Evolutionary conservation across 2,797 vertebrate species (phyloP).

Genomic region (Masticophis lateralis): DNA sequence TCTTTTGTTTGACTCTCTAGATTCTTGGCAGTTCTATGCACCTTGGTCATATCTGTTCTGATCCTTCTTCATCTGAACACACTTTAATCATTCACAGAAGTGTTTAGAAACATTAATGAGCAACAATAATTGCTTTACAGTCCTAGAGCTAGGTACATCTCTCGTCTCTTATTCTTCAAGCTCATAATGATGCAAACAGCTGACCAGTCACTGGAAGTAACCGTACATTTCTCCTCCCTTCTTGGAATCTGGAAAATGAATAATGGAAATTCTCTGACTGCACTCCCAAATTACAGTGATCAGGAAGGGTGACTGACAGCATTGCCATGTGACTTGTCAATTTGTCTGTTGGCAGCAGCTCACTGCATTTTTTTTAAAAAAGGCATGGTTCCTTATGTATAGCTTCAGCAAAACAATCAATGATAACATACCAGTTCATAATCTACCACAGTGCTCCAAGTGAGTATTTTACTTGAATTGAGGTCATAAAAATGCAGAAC

Average conservation of each 20-base stretch:
- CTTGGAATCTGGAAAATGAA: constrained; percentile 13
- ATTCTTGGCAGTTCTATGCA: not conserved
- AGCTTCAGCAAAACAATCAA: not conserved
- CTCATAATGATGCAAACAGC: not conserved
- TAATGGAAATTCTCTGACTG: constrained; percentile 31
- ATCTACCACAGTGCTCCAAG: not conserved
- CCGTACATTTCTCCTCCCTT: not conserved
- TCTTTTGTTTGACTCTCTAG: not conserved
- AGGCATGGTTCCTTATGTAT: not conserved
- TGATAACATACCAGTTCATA: constrained; percentile 2
- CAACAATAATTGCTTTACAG: not conserved
- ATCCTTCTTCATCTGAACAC: not conserved
- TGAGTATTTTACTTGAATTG: not conserved
- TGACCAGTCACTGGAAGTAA: not conserved
- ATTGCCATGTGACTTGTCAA: constrained; percentile 26
- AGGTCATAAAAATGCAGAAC: not conserved
- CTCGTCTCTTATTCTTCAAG: not conserved
- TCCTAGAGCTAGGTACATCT: not conserved
- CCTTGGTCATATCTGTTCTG: not conserved
- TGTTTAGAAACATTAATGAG: not conserved
- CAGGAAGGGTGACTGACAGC: constrained; percentile 21
- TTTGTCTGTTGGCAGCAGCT: constrained; percentile 6
- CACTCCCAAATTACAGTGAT: constrained; percentile 28
- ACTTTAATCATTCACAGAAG: not conserved
- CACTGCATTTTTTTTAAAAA: constrained; percentile 3